Percentiles rank a stretch among this genome's conserved stretches.
Conservation (phyloP, 2,113 vertebrate genomes). For the Passer domesticus region DNA sequence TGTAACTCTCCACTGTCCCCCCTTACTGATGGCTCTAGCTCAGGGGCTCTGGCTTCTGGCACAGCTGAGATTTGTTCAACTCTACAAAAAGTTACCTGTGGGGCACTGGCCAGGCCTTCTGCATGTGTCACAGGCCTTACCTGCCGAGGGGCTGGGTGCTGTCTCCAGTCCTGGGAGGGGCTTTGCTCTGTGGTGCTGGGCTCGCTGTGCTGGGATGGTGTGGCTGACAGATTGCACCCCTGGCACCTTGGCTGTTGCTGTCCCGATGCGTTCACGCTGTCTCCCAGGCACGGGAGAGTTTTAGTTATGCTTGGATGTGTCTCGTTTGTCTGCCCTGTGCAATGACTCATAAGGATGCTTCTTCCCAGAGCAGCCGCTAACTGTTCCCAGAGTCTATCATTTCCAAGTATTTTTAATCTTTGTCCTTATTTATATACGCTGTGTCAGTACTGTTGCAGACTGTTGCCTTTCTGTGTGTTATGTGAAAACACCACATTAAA, state of each 20-base stretch:
- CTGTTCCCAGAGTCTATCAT: slow-evolving; percentile 7
- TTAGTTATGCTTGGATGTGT: slow-evolving; percentile 1
- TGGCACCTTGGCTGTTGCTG: background rate
- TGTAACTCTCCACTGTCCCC: background rate
- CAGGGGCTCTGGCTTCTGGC: background rate
- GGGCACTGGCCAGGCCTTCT: background rate
- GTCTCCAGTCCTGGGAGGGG: background rate
- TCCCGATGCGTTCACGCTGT: background rate
- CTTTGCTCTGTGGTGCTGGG: background rate
- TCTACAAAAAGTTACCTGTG: background rate
- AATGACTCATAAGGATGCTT: slow-evolving; percentile 28
- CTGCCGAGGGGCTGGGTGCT: background rate
- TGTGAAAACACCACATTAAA: slow-evolving; percentile 60
- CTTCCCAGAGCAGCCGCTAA: slow-evolving; percentile 32
- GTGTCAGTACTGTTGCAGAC: slow-evolving; percentile 25
- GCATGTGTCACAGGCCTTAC: background rate
- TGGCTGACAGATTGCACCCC: background rate
- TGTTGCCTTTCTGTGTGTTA: slow-evolving; percentile 34
- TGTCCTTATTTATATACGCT: slow-evolving; percentile 55
- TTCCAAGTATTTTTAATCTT: slow-evolving; percentile 52
- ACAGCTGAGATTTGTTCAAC: background rate
- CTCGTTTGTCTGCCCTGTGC: background rate
- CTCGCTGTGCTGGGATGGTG: background rate
- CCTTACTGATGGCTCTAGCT: background rate
- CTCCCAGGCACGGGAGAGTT: background rate